phyloP scores from a whole-genome alignment of 2,888 invertebrate species.

The Lucinisca nassula region DNA sequence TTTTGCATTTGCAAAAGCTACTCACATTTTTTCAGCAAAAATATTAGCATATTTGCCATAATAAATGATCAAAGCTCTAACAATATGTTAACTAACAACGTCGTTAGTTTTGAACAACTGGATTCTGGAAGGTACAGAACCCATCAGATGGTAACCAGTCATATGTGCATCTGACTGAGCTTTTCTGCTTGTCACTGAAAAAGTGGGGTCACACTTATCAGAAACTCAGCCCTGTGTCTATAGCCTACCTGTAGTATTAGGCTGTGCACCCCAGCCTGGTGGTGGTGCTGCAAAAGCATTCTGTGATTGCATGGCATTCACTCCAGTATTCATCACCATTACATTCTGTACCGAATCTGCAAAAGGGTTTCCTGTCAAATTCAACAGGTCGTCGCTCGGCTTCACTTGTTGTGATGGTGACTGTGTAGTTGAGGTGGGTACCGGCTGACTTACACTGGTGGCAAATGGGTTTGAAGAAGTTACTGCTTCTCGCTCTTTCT shows the following conservation, averaged over 20 bases:
- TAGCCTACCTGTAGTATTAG: background rate
- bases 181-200: no score
- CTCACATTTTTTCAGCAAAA: no score
- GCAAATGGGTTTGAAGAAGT: conserved; percentile 77
- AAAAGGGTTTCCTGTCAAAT: conserved; percentile 94
- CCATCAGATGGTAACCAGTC: no score
- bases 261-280: conserved; percentile 22
- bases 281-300: conserved; percentile 75
- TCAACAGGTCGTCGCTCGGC: conserved; percentile 96
- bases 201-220: no score
- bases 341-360: conserved; percentile 89
- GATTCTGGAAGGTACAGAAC: no score
- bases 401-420: conserved; percentile 87
- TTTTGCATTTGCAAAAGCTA: no score
- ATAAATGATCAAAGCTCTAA: no score
- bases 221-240: no score
- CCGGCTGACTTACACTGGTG: conserved; percentile 37
- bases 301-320: conserved; percentile 46
- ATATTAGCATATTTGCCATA: no score
- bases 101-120: no score
- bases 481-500: conserved; percentile 8
- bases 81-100: no score
- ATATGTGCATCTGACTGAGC: no score
- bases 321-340: conserved; percentile 76
- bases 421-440: conserved; percentile 64